Evolutionary conservation across 1,140 invertebrate genomes (phyloP).

Genomic region (Drosophila pachea): DNA sequence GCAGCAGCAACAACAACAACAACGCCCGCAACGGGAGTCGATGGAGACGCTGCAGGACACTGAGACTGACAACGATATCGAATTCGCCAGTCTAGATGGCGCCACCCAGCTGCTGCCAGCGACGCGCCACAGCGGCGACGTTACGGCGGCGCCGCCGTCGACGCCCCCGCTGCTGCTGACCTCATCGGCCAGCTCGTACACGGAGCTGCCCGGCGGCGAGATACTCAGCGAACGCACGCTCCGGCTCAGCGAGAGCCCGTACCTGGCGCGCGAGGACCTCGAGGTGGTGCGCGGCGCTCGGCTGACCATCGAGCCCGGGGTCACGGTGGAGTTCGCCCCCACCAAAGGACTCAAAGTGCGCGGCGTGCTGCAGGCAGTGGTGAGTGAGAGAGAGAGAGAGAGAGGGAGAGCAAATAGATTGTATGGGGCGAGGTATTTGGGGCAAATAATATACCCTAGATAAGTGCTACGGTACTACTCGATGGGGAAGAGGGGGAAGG

Average conservation of each 20-base stretch:
- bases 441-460: background rate
- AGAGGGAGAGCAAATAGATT: too few relatives aligned
- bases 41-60: constrained; percentile 62
- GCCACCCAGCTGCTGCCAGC: constrained; percentile 64
- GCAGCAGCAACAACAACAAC: constrained; percentile 30
- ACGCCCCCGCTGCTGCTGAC: constrained; percentile 57
- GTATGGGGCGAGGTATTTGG: background rate
- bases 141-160: constrained; percentile 55
- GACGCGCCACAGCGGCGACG: constrained; percentile 50
- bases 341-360: constrained; percentile 94
- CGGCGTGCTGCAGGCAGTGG: constrained; percentile 91
- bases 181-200: constrained; percentile 60
- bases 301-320: constrained; percentile 91
- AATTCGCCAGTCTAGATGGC: constrained; percentile 77
- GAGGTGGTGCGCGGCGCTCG: constrained; percentile 86
- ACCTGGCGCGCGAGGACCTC: constrained; percentile 89
- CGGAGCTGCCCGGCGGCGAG: constrained; percentile 77
- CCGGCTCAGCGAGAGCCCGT: constrained; percentile 84
- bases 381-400: constrained; percentile 82
- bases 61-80: constrained; percentile 61
- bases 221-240: constrained; percentile 80
- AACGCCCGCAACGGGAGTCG: constrained; percentile 37
- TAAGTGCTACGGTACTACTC: too few relatives aligned
- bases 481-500: too few relatives aligned
- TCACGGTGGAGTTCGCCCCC: constrained; percentile 90